Percentiles rank a stretch among this genome's conserved stretches.
phyloP scores from a whole-genome alignment of 2,113 vertebrate genomes.

The Aphyosemion australe region DNA sequence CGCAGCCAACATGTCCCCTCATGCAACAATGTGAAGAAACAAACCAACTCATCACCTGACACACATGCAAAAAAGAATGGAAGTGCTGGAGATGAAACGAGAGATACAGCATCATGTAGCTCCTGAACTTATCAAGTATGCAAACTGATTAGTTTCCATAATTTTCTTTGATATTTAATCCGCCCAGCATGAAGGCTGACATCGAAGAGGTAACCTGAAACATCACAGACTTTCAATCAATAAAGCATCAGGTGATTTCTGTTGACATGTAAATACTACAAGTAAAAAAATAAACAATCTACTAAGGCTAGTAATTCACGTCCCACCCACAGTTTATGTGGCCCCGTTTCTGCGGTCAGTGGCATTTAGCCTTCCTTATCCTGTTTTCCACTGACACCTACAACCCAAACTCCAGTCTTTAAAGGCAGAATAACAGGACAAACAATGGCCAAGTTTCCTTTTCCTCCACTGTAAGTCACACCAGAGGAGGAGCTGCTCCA shows the following conservation, averaged over 20 bases:
- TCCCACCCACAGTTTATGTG: conserved; percentile 7
- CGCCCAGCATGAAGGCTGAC: not conserved
- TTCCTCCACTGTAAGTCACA: conserved; percentile 43
- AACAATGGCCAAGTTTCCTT: conserved; percentile 63
- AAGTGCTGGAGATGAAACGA: not conserved
- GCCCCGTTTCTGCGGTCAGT: conserved; percentile 28
- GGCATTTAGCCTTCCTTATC: conserved; percentile 41
- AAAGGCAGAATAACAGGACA: conserved; percentile 19
- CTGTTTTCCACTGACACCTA: conserved; percentile 65
- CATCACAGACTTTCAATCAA: not conserved
- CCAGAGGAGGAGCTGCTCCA: conserved; percentile 21
- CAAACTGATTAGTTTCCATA: not conserved
- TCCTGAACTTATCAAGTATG: not conserved
- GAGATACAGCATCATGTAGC: not conserved
- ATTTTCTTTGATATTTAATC: not conserved
- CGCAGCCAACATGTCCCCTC: conserved; percentile 22
- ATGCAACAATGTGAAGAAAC: conserved; percentile 13
- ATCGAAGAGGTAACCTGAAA: conserved; percentile 1
- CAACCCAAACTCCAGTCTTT: conserved; percentile 15
- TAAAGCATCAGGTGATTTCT: conserved; percentile 8
- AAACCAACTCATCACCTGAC: not conserved
- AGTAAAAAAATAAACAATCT: not conserved
- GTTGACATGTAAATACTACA: not conserved
- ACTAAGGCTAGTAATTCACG: not conserved
- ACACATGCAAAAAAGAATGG: not conserved